phyloP scores from a whole-genome alignment of 1,140 invertebrate genomes.

The Musca domestica region DNA sequence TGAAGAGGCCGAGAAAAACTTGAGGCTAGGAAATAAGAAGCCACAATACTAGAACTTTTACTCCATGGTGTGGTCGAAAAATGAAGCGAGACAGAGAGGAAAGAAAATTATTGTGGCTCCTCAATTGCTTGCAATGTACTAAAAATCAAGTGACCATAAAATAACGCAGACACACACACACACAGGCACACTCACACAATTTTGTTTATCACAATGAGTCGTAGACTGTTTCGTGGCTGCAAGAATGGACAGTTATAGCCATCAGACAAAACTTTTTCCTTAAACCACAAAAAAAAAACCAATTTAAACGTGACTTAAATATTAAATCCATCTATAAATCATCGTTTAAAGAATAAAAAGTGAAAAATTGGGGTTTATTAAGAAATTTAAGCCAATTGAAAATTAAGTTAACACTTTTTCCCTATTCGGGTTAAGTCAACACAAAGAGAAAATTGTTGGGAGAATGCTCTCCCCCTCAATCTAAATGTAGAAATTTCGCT shows the following conservation, averaged over 20 bases:
- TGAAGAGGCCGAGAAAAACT: conserved; percentile 6
- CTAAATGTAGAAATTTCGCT: no score
- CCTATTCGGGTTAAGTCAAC: no score
- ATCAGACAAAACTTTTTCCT: background rate
- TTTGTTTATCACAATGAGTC: background rate
- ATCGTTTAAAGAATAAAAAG: no score
- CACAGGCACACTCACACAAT: background rate
- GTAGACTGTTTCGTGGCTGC: background rate
- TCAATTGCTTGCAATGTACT: background rate
- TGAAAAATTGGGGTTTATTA: no score
- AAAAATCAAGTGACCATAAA: conserved; percentile 24
- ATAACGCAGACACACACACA: background rate
- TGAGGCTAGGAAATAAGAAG: background rate
- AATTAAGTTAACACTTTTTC: no score
- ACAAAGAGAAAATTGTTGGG: no score
- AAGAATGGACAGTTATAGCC: background rate
- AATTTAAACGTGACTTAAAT: conserved; percentile 15
- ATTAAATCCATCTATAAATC: no score
- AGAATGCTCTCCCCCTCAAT: no score
- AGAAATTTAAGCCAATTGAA: no score
- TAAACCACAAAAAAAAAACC: background rate
- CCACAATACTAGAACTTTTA: background rate
- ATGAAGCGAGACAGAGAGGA: background rate
- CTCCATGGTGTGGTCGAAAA: background rate
- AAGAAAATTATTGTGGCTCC: no score